Conservation (phyloP, 2,797 vertebrate genomes). For the Chelidonichthys spinosus region DNA sequence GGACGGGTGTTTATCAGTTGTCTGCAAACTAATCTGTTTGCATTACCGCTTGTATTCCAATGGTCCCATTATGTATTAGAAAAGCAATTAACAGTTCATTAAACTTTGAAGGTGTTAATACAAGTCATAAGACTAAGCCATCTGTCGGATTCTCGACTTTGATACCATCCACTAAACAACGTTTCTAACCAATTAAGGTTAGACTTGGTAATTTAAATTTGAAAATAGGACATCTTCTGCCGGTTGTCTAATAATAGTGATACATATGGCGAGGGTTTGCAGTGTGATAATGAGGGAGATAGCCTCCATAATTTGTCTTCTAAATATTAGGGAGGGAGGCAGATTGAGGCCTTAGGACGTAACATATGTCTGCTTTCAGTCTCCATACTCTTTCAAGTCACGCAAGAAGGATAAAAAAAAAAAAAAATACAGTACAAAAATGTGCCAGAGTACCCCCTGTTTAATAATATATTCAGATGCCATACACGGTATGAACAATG, state of each 20-base stretch:
- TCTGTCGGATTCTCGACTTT: conserved; percentile 85
- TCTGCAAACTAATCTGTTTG: conserved; percentile 86
- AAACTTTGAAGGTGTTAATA: conserved; percentile 88
- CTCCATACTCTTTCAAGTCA: conserved; percentile 55
- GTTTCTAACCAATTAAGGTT: conserved; percentile 85
- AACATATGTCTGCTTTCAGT: conserved; percentile 82
- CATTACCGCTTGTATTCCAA: conserved; percentile 83
- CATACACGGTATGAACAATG: conserved; percentile 59
- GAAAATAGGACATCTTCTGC: conserved; percentile 83
- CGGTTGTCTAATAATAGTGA: conserved; percentile 83
- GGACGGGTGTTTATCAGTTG: conserved; percentile 83
- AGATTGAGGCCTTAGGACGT: conserved; percentile 85
- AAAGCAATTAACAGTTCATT: conserved; percentile 90
- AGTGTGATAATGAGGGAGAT: conserved; percentile 83
- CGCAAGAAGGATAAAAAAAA: conserved; percentile 42
- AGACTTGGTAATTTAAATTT: conserved; percentile 85
- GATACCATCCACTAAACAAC: conserved; percentile 81
- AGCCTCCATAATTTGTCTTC: conserved; percentile 83
- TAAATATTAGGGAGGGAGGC: conserved; percentile 82
- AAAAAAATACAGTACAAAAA: conserved; percentile 19
- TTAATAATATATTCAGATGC: conserved; percentile 42
- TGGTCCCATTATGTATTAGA: conserved; percentile 86
- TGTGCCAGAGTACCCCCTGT: conserved; percentile 2
- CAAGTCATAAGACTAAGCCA: conserved; percentile 87
- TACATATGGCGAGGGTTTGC: conserved; percentile 85